Evolutionary conservation across 2,113 vertebrate species (phyloP).

Genomic region (Scatophagus argus): DNA sequence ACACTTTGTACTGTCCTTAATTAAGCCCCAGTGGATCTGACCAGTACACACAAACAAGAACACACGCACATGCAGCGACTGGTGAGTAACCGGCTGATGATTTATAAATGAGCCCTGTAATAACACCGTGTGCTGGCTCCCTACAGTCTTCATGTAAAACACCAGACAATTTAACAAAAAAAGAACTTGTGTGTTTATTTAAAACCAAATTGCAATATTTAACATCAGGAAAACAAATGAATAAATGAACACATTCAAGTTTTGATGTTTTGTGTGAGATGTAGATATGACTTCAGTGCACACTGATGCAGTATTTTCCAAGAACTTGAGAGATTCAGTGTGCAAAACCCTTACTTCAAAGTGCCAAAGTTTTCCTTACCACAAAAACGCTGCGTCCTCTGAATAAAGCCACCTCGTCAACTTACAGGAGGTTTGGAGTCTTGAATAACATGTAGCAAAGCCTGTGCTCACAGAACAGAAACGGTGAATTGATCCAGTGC

Average conservation of each 20-base stretch:
- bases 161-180: not conserved
- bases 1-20: not conserved
- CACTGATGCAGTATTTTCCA: not conserved
- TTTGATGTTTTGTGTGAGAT: not conserved
- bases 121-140: not conserved
- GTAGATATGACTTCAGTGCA: no score
- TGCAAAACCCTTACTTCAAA: not conserved
- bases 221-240: slow-evolving; percentile 25
- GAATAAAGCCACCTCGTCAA: no score
- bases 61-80: not conserved
- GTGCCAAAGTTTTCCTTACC: no score
- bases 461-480: not conserved
- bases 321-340: not conserved
- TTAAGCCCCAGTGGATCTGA: slow-evolving; percentile 12
- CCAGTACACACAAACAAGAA: no score
- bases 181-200: slow-evolving; percentile 30
- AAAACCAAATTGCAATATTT: not conserved
- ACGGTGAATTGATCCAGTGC: not conserved
- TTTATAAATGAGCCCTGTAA: not conserved
- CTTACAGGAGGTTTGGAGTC: no score
- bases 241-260: not conserved
- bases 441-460: not conserved
- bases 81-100: not conserved
- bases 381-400: not conserved
- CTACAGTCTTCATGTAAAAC: not conserved